Conservation (phyloP, 2,888 invertebrate species). For the Galeruca laticollis region DNA sequence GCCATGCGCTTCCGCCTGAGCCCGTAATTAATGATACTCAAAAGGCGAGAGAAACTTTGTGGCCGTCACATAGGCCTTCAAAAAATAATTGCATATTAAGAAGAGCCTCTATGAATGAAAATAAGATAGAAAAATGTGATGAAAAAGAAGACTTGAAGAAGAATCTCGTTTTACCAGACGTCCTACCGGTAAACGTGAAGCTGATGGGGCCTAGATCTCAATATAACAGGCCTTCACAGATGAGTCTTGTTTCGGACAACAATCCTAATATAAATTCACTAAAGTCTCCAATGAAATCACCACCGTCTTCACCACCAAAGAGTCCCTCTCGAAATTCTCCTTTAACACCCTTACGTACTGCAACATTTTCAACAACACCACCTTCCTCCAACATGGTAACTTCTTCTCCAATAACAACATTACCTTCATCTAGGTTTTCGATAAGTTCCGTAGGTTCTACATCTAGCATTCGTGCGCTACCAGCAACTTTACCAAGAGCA, state of each 20-base stretch:
- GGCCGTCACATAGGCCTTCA: constrained; percentile 57
- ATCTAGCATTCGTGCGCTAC: constrained; percentile 32
- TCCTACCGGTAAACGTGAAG: constrained; percentile 71
- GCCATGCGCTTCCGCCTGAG: constrained; percentile 60
- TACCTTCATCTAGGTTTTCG: constrained; percentile 44
- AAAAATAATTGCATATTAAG: constrained; percentile 60
- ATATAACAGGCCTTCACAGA: constrained; percentile 58
- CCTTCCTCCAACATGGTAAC: constrained; percentile 47
- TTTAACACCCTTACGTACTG: constrained; percentile 59
- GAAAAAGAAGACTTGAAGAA: constrained; percentile 60
- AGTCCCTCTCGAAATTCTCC: constrained; percentile 59
- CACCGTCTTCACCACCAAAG: constrained; percentile 59
- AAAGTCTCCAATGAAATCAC: constrained; percentile 61
- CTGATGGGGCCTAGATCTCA: constrained; percentile 60
- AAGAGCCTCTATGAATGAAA: constrained; percentile 62
- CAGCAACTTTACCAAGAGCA: constrained; percentile 40
- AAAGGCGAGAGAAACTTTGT: constrained; percentile 59
- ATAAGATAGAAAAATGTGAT: constrained; percentile 57
- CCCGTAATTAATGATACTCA: constrained; percentile 52
- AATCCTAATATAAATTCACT: constrained; percentile 53
- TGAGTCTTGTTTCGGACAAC: constrained; percentile 55
- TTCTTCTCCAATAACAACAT: constrained; percentile 41
- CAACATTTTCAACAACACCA: constrained; percentile 53
- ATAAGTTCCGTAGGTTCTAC: constrained; percentile 35
- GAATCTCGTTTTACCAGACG: constrained; percentile 68